phyloP scores from a whole-genome alignment of 2,113 vertebrate species.

The rat (Rattus norvegicus) region GRCr8 NC_086028.1:19222001-19222500 shows the following conservation, averaged over 20 bases:
- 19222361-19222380: neutral
- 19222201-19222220: neutral
- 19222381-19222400: neutral
- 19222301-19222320: rapidly evolving
- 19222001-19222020: neutral
- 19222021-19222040: neutral
- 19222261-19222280: rapidly evolving
- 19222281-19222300: neutral
- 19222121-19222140: neutral
- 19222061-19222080: neutral
- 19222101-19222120: no score
- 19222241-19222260: neutral
- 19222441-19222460: neutral
- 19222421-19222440: neutral
- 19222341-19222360: neutral
- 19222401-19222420: neutral
- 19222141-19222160: neutral
- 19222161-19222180: neutral
- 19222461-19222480: neutral
- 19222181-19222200: rapidly evolving
- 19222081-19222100: neutral
- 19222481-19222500: neutral
- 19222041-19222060: no score
- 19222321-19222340: neutral
- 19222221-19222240: neutral